Conservation (phyloP, 2,888 invertebrate species). For the Notodonta ziczac region DNA sequence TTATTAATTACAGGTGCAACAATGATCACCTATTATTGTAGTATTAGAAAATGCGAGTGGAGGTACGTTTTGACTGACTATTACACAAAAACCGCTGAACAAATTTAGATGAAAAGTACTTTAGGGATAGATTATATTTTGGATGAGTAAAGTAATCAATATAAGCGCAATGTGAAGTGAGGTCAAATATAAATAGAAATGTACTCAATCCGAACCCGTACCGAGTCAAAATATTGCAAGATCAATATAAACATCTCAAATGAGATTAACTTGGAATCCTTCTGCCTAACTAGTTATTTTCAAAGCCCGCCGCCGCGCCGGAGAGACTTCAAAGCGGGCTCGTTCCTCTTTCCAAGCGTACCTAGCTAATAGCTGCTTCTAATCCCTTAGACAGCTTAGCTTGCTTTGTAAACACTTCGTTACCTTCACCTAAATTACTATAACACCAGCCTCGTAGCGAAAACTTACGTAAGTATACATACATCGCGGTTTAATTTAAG, state of each 20-base stretch:
- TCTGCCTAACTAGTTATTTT: slow-evolving; percentile 15
- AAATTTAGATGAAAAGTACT: no score
- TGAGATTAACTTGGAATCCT: slow-evolving; percentile 2
- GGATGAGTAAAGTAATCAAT: no score
- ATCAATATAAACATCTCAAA: background rate
- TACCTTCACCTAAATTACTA: slow-evolving; percentile 9
- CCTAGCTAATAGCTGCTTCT: slow-evolving; percentile 29
- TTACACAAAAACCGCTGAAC: no score
- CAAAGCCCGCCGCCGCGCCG: background rate
- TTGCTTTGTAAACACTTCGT: slow-evolving; percentile 43
- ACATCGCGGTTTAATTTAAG: no score
- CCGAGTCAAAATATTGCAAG: background rate
- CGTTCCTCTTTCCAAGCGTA: slow-evolving; percentile 28
- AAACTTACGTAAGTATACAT: no score
- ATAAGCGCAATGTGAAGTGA: no score
- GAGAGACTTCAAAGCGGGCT: slow-evolving; percentile 40
- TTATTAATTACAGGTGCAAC: no score
- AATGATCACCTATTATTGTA: no score
- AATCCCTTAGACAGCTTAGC: slow-evolving; percentile 48
- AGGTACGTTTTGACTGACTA: no score
- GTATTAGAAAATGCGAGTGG: no score
- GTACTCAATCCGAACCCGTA: background rate
- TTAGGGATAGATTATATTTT: no score
- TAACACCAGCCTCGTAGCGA: background rate
- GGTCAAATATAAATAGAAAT: no score